These are phyloP conservation scores for Neuroscelio doddi DNA, from an alignment of 2,888 invertebrate species.

Conservation along the genomic window DNA sequence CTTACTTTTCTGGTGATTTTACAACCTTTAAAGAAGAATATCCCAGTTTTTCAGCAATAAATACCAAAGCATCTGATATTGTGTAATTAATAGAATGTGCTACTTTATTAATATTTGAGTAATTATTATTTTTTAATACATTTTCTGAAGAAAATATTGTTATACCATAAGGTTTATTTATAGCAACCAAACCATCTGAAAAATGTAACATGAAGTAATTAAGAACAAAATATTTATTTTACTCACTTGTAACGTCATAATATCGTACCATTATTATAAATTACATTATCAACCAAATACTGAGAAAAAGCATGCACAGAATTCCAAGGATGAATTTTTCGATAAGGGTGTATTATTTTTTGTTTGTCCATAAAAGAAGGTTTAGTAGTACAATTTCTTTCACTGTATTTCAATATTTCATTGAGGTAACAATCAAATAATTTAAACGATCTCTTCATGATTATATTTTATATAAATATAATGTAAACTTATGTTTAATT, in stretches of 20 bases:
- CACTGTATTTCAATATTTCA: too few species aligned
- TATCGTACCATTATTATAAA: conserved; percentile 35
- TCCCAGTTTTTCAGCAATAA: conserved; percentile 24
- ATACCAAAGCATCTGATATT: conserved; percentile 21
- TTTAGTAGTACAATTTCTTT: too few species aligned
- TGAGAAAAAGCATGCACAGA: conserved; percentile 23
- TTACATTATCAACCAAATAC: conserved; percentile 27
- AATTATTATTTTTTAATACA: not conserved
- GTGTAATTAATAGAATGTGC: conserved; percentile 13
- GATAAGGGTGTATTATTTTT: conserved; percentile 28
- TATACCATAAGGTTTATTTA: conserved; percentile 44
- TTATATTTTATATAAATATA: too few species aligned
- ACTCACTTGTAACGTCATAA: not conserved
- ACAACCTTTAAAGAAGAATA: conserved; percentile 22
- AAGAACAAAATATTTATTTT: not conserved
- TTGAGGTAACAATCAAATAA: too few species aligned
- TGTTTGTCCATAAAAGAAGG: too few species aligned
- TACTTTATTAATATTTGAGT: conserved; percentile 16
- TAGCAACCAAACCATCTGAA: conserved; percentile 38
- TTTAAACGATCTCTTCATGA: too few species aligned
- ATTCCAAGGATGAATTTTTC: conserved; percentile 39
- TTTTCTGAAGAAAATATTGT: not conserved
- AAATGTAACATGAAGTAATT: conserved; percentile 8
- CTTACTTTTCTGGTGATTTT: conserved; percentile 43
- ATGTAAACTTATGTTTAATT: too few species aligned